A percentile compares a stretch with the other conserved stretches of the same genome.
Evolutionary conservation across 2,113 vertebrate genomes (phyloP).

Genomic region (Paramisgurnus dabryanus): DNA sequence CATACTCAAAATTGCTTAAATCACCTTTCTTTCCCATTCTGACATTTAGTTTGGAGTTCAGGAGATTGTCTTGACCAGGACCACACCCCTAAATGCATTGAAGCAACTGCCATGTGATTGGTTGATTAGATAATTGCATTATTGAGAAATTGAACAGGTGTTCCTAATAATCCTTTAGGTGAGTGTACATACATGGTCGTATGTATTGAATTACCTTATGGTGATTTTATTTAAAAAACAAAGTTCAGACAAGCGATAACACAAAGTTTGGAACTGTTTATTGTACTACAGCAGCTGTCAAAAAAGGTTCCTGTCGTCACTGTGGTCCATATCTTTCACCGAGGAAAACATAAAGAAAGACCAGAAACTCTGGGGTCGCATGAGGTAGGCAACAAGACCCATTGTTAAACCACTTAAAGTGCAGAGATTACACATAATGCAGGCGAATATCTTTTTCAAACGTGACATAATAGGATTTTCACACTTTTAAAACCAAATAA

Average conservation of each 20-base stretch:
- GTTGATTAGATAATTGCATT: too few relatives aligned
- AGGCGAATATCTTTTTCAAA: not conserved
- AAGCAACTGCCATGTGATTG: too few relatives aligned
- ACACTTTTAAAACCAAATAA: not conserved
- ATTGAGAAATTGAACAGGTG: too few relatives aligned
- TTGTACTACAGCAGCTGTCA: not conserved
- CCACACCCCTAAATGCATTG: too few relatives aligned
- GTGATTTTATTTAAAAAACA: not conserved
- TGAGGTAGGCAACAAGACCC: slow-evolving; percentile 16
- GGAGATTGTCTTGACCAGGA: too few relatives aligned
- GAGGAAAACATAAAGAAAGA: slow-evolving; percentile 10
- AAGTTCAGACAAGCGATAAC: not conserved
- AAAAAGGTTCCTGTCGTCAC: not conserved
- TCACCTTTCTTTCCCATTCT: too few relatives aligned
- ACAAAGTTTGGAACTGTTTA: slow-evolving; percentile 19
- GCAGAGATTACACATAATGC: not conserved
- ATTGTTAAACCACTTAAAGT: not conserved
- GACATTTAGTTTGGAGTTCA: too few relatives aligned
- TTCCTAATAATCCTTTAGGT: too few relatives aligned
- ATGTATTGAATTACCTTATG: not conserved
- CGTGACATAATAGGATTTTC: not conserved
- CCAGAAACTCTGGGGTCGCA: not conserved
- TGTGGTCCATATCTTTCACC: not conserved
- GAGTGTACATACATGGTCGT: too few relatives aligned
- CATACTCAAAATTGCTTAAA: too few relatives aligned